Evolutionary conservation across 2,888 invertebrate genomes (phyloP).

Genomic region (Chymomyza procnemis): DNA sequence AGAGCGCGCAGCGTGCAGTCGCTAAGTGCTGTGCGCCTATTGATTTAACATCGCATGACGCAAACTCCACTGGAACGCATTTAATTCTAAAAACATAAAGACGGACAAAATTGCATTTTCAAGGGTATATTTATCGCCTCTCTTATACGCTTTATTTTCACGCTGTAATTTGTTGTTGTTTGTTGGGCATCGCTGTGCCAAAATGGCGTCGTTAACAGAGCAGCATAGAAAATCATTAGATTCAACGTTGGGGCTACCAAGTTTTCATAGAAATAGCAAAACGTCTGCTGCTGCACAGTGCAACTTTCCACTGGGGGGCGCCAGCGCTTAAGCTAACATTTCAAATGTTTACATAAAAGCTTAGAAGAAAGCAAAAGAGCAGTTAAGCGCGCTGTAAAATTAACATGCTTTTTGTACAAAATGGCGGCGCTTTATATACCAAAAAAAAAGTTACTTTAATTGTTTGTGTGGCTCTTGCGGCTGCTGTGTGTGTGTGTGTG

Average conservation of each 20-base stretch:
- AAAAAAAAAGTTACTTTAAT: not conserved
- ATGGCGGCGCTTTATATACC: not conserved
- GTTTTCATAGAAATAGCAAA: constrained; percentile 72
- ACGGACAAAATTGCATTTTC: not conserved
- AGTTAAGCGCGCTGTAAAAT: constrained; percentile 53
- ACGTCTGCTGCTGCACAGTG: not conserved
- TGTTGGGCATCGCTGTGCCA: not conserved
- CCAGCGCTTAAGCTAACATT: not conserved
- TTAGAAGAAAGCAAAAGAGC: not conserved
- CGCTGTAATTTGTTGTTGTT: not conserved
- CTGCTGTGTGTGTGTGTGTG: too few relatives aligned
- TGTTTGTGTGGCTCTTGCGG: not conserved
- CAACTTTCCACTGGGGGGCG: not conserved
- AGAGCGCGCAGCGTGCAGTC: constrained; percentile 2
- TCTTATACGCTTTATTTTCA: not conserved
- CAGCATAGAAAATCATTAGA: constrained; percentile 67
- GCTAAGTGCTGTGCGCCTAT: constrained; percentile 56
- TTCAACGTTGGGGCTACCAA: constrained; percentile 64
- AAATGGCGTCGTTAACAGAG: constrained; percentile 37
- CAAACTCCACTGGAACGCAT: constrained; percentile 77
- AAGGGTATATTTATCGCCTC: not conserved
- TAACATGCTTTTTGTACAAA: constrained; percentile 43
- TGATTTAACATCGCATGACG: constrained; percentile 79
- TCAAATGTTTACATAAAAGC: not conserved
- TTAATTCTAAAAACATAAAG: constrained; percentile 35